Evolutionary conservation across 2,888 invertebrate species (phyloP).

Genomic region (Pyrrhia umbra): DNA sequence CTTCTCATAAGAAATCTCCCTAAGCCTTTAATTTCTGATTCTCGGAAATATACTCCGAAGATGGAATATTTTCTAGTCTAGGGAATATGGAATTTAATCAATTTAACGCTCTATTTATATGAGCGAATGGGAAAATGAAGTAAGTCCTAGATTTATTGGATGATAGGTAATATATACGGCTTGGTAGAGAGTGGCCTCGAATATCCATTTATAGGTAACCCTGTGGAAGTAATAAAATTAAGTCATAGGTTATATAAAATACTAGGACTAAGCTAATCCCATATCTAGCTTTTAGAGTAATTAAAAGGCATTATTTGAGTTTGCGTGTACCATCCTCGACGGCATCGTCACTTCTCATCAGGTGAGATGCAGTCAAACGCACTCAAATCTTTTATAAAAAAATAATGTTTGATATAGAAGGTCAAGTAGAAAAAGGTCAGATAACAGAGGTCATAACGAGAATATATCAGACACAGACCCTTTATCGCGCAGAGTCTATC

Average conservation of each 20-base stretch:
- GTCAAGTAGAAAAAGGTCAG: too few relatives aligned
- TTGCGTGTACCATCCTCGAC: too few relatives aligned
- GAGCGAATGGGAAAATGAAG: conserved; percentile 34
- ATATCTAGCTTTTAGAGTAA: not conserved
- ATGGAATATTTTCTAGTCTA: conserved; percentile 39
- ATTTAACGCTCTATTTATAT: conserved; percentile 50
- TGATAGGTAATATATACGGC: conserved; percentile 39
- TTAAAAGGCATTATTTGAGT: not conserved
- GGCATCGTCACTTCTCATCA: too few relatives aligned
- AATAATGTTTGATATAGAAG: too few relatives aligned
- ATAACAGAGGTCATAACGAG: too few relatives aligned
- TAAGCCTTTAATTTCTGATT: conserved; percentile 41
- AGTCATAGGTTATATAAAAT: conserved; percentile 12
- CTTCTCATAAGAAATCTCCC: conserved; percentile 21
- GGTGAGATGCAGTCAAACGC: too few relatives aligned
- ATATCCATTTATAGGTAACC: conserved; percentile 29
- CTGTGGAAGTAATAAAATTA: conserved; percentile 22
- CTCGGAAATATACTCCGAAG: conserved; percentile 26
- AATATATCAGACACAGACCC: too few relatives aligned
- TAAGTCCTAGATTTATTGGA: conserved; percentile 37
- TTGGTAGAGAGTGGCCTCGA: conserved; percentile 9
- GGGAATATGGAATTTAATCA: conserved; percentile 45
- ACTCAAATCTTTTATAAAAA: too few relatives aligned
- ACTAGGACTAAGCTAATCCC: not conserved
- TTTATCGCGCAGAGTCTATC: too few relatives aligned